These are phyloP conservation scores for Mimumesa dahlbomi DNA, from an alignment of 2,888 invertebrate genomes.

Conservation along the genomic window DNA sequence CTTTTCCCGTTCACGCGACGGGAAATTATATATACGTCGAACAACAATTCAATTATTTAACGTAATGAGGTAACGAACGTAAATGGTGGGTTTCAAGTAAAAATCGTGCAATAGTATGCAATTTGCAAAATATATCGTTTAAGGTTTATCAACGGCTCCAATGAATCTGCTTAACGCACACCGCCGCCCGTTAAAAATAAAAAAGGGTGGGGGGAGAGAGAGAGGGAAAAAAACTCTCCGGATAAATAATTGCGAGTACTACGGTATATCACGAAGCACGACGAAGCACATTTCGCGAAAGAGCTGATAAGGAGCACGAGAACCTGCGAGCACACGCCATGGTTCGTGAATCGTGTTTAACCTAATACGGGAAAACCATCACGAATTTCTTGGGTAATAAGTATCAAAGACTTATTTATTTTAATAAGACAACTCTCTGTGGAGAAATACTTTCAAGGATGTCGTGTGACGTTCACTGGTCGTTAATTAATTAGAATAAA, in stretches of 20 bases:
- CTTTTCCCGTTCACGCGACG: too few species aligned
- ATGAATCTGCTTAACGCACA: conserved; percentile 37
- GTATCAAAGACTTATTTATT: conserved; percentile 29
- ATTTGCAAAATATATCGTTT: background rate
- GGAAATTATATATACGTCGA: too few species aligned
- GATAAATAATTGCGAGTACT: conserved; percentile 53
- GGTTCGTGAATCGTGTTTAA: conserved; percentile 61
- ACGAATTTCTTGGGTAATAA: conserved; percentile 57
- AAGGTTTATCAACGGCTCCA: conserved; percentile 29
- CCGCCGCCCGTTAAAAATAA: conserved; percentile 31
- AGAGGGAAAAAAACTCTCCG: too few species aligned
- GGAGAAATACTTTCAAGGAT: conserved; percentile 15
- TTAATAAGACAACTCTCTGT: background rate
- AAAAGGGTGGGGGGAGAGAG: too few species aligned
- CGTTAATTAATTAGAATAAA: background rate
- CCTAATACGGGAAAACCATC: conserved; percentile 61
- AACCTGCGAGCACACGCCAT: conserved; percentile 56
- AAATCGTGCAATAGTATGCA: background rate
- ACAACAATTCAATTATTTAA: too few species aligned
- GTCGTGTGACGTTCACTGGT: conserved; percentile 3
- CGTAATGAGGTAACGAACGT: too few species aligned
- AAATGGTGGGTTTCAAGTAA: too few species aligned
- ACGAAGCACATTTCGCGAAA: conserved; percentile 54
- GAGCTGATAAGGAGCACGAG: conserved; percentile 63
- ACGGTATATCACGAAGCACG: conserved; percentile 43